Evolutionary conservation across 2,888 invertebrate species (phyloP), one percentile per base, ranked within the genome.

Genomic region (Lasioglossum leucozonium): DNA sequence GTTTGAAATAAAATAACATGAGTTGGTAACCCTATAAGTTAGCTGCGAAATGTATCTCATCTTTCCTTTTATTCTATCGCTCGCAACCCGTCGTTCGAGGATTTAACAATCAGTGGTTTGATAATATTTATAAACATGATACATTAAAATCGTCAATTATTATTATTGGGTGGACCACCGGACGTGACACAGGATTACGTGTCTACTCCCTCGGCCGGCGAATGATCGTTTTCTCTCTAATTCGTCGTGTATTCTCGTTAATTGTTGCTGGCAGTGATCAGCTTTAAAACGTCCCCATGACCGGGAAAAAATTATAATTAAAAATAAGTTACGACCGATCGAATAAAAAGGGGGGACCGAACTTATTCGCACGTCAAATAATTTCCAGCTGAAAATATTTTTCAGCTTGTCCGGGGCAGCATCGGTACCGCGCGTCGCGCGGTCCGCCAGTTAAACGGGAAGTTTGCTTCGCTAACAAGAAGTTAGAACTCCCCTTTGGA

Each of bases 401-500:
- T 62, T 30, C 16, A 6, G 16, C 18, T 6, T 3, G 62, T 62
- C 3, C 8, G 62, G 62, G 30, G 3, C 62, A 18, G 30, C 62
- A 34, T 18, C 4, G 34, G 34, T 65, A 22, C 34, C 34, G 13
- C 34, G 13, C 4, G 37, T 22, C 1, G 4, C 65, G 34, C 18
- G 62, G 62, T 16, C 62, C 30, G 62, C 62, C 62, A 8, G 62
- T 62, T 18, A 11, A 69, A 69, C 69, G 69, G 22, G 40, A 69
- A 69, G 69, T 69, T 40, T 40, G 69, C 69, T n/a, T 40, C n/a
- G 69, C 40, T 69, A 69, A 69, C 69, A 22, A 69, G 69, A 69
- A 69, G 69, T 69, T 69, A 40, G 69, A 69, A 22, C 69, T 58
- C 40, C 16, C 55, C 34, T 51, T 3, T n/a, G 55, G 13, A 26